Base-by-base conservation (phyloP, 2,888 invertebrate species). In the Xanthorhoe spadicearia region DNA sequence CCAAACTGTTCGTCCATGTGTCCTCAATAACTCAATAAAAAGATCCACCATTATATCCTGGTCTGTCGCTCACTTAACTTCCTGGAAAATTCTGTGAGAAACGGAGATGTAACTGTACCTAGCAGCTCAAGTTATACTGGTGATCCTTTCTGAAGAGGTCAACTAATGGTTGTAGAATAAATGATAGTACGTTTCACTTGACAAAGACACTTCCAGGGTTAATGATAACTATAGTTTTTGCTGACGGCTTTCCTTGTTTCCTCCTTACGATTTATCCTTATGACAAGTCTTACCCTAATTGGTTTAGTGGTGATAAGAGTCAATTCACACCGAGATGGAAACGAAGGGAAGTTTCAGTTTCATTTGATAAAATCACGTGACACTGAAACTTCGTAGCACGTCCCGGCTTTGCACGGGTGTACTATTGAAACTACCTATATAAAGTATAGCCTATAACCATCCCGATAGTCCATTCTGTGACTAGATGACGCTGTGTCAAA, bases 21-120 rank as follows among this genome's bases (percentile, higher is more conserved):
- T 64, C 59, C 23, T 9, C 43, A 38, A 58, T 64, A 64, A 64
- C 64, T 64, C 54, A 55, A 64, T 64, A 64, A 55, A 32, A 58
- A 60, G 49, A 18, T 19, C 50, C 1, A 55, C 64, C 64, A 64
- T 17, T n/a, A 8, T 13, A 4, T 23, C 54, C 17, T 64, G 64
- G 59, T 58, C 64, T 35, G 49, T 64, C 54, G 13, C 59, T 64
- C 23, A 59, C 18, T 23, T 43, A 49, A 38, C 28, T 38, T 32
- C 55, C 43, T 59, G 50, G 49, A 50, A 50, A 38, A 43, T 7
- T 0, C 10, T 9, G 18, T n/a, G 54, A 15, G 7, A 48, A 57
- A 28, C 13, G 35, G 48, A 48, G 58, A 48, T 53, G 63, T 64
- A 58, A 53, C 48, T 53, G 17, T 32, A 32, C 53, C 53, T 13